Percentiles rank a stretch among this genome's conserved stretches.
Evolutionary conservation across 2,888 invertebrate species (phyloP).

Genomic region (Geophilus truncorum): DNA sequence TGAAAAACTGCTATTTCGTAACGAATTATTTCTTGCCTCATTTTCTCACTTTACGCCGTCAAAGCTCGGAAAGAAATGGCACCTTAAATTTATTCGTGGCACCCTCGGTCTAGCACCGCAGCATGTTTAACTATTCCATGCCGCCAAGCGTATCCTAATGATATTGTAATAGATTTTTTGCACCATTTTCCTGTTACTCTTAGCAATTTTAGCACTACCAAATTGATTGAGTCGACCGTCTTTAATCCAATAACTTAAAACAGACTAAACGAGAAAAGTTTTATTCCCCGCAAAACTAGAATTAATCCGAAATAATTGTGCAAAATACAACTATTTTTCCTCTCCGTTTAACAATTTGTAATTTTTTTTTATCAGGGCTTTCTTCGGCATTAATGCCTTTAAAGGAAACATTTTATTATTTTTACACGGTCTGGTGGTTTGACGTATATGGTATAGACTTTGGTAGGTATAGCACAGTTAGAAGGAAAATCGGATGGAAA

Average conservation of each 20-base stretch:
- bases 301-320: background rate
- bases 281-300: background rate
- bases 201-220: background rate
- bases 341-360: background rate
- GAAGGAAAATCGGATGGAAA: conserved; percentile 9
- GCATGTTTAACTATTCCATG: conserved; percentile 15
- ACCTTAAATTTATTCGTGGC: conserved; percentile 1
- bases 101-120: background rate
- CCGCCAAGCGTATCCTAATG: conserved; percentile 12
- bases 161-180: conserved; percentile 21
- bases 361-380: background rate
- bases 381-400: background rate
- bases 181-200: background rate
- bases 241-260: background rate
- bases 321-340: background rate
- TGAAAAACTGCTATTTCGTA: background rate
- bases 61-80: background rate
- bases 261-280: background rate
- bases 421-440: background rate
- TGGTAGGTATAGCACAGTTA: background rate
- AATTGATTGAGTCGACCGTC: conserved; percentile 15
- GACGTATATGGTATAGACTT: conserved; percentile 7
- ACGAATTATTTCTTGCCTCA: conserved; percentile 2
- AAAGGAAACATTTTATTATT: conserved; percentile 6
- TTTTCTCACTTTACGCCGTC: background rate